Conservation (phyloP, 1,140 invertebrate species). For the Caenorhabditis brenneri region DNA sequence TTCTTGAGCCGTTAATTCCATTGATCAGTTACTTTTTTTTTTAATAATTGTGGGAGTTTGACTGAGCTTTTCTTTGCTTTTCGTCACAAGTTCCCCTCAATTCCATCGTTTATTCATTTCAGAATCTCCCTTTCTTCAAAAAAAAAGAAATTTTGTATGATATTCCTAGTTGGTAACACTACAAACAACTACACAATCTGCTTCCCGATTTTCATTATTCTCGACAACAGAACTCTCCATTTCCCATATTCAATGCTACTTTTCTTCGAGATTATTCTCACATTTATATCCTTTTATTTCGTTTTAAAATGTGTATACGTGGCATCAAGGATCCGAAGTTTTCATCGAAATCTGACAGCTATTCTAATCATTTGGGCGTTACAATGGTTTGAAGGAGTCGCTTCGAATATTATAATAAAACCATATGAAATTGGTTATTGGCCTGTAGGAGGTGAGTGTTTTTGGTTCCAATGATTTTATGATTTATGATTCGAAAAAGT, state of each 20-base stretch:
- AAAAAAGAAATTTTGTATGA: neutral
- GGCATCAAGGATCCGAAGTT: neutral
- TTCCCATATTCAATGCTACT: neutral
- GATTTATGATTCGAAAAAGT: neutral
- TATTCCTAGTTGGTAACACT: neutral
- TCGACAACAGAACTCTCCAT: neutral
- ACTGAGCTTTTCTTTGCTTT: too few species aligned
- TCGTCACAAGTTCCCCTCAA: too few species aligned
- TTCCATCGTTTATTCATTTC: too few species aligned
- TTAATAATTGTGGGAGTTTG: too few species aligned
- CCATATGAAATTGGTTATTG: neutral
- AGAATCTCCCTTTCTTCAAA: too few species aligned
- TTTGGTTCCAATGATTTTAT: neutral
- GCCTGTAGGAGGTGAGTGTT: neutral
- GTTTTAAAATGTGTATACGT: neutral
- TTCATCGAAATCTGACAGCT: neutral
- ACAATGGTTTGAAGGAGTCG: neutral
- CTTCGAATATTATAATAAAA: neutral
- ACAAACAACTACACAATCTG: neutral
- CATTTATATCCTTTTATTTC: neutral
- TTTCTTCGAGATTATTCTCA: neutral
- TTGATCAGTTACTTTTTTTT: too few species aligned
- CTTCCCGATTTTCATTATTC: slow-evolving; percentile 43
- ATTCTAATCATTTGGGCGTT: neutral
- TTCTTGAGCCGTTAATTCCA: too few species aligned